phyloP scores from a whole-genome alignment of 1,140 invertebrate species.

The Macrobrachium nipponense region DNA sequence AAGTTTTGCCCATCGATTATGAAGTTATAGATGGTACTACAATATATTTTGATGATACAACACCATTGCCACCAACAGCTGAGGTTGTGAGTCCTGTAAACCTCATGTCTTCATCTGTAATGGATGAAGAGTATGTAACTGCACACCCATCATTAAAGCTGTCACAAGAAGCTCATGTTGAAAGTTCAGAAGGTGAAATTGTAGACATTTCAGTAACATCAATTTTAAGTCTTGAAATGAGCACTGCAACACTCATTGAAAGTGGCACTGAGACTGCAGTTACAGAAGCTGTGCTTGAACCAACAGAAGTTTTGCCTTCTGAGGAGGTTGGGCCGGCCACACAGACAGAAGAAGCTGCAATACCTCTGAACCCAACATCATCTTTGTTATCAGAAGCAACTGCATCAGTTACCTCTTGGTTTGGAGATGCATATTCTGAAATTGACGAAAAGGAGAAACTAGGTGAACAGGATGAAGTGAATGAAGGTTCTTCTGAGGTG shows the following conservation, averaged over 20 bases:
- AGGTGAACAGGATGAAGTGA: background rate
- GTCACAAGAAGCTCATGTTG: background rate
- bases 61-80: background rate
- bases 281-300: background rate
- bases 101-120: conserved; percentile 12
- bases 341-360: background rate
- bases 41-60: conserved; percentile 39
- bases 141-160: background rate
- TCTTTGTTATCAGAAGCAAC: conserved; percentile 16
- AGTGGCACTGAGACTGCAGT: background rate
- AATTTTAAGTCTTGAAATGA: background rate
- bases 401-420: conserved; percentile 9
- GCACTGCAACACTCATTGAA: background rate
- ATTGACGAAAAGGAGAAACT: background rate
- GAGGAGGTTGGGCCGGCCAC: background rate
- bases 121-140: conserved; percentile 12
- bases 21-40: conserved; percentile 58
- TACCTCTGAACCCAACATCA: conserved; percentile 10
- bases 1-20: background rate
- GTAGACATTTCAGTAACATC: background rate
- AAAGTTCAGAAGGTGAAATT: background rate
- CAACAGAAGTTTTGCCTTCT: background rate
- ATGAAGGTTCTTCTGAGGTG: background rate
- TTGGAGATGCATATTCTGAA: background rate
- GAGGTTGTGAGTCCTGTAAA: background rate